Percentiles rank a stretch among this genome's conserved stretches.
These are phyloP conservation scores for Strix uralensis DNA, from an alignment of 2,113 vertebrate species.

Conservation along the genomic window DNA sequence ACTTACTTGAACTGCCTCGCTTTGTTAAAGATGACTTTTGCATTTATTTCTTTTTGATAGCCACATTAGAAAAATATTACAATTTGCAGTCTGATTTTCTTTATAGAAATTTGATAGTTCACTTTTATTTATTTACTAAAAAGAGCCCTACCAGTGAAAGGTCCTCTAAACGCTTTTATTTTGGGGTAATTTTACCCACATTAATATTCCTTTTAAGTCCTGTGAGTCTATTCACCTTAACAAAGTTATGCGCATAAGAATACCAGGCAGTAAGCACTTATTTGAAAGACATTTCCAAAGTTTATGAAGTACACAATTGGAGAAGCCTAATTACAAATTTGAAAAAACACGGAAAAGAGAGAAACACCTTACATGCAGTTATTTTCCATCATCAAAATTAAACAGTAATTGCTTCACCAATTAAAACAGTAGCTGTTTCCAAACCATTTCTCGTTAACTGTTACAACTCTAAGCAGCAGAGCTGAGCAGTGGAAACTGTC, in stretches of 20 bases:
- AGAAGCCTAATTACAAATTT: conserved; percentile 43
- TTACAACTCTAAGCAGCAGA: background rate
- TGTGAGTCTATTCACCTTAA: background rate
- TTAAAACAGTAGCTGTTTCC: conserved; percentile 15
- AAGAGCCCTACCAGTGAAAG: background rate
- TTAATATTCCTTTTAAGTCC: conserved; percentile 35
- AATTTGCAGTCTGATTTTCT: background rate
- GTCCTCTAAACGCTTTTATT: background rate
- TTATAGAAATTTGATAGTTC: background rate
- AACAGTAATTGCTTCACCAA: conserved; percentile 11
- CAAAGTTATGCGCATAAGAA: background rate
- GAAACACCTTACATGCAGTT: background rate
- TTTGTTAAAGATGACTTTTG: background rate
- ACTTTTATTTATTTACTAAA: background rate
- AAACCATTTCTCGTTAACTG: background rate
- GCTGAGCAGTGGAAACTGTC: background rate
- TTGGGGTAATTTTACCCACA: background rate
- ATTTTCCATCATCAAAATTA: conserved; percentile 38
- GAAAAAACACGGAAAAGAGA: conserved; percentile 6
- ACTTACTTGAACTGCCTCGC: background rate
- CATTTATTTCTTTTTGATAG: background rate
- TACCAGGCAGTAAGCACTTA: conserved; percentile 6
- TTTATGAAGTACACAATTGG: conserved; percentile 25
- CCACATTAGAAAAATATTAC: background rate
- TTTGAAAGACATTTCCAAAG: conserved; percentile 38